phyloP scores from a whole-genome alignment of 2,113 vertebrate species.

The Herpailurus yagouaroundi region DNA sequence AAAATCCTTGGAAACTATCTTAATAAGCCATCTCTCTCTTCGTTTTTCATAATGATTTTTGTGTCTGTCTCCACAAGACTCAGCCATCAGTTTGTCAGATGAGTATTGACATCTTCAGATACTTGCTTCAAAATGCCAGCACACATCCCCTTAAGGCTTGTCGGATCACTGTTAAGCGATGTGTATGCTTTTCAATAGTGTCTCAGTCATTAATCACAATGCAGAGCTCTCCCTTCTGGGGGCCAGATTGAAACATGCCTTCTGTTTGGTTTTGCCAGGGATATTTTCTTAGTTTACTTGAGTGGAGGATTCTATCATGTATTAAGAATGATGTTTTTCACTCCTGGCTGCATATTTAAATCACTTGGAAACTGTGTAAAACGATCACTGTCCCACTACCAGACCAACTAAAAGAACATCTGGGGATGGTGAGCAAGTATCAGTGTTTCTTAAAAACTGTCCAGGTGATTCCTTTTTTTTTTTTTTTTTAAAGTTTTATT shows the following conservation, averaged over 20 bases:
- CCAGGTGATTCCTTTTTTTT: not conserved
- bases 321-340: not conserved
- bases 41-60: conserved; percentile 35
- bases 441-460: not conserved
- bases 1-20: not conserved
- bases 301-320: not conserved
- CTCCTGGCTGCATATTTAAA: not conserved
- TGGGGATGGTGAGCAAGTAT: not conserved
- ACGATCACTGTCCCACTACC: not conserved
- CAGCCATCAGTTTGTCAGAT: not conserved
- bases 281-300: not conserved
- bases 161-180: not conserved
- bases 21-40: not conserved
- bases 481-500: too few relatives aligned
- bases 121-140: not conserved
- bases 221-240: not conserved
- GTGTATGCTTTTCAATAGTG: not conserved
- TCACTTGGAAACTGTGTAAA: conserved; percentile 10
- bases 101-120: not conserved
- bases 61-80: not conserved
- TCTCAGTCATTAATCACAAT: not conserved
- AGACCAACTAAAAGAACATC: not conserved
- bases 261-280: not conserved
- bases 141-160: not conserved
- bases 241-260: not conserved